Conservation (phyloP, 2,888 invertebrate genomes). For the Polymixis flavicincta region DNA sequence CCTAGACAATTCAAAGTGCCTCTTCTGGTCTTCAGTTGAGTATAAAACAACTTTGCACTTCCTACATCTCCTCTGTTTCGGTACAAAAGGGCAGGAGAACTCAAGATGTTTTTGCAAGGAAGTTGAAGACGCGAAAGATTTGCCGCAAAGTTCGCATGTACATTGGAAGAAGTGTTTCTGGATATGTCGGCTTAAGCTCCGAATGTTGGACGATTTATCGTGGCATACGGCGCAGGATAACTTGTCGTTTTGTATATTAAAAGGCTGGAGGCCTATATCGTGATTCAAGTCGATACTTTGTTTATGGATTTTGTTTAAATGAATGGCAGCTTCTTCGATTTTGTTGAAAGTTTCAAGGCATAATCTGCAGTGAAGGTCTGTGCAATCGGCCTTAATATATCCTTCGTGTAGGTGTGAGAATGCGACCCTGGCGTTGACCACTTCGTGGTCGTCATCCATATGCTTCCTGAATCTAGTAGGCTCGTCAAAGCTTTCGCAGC, state of each 20-base stretch:
- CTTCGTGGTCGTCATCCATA: slow-evolving; percentile 69
- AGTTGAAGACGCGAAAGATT: slow-evolving; percentile 75
- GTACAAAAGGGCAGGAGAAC: slow-evolving; percentile 62
- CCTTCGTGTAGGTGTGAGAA: slow-evolving; percentile 68
- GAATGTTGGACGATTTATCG: slow-evolving; percentile 71
- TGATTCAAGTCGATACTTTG: slow-evolving; percentile 69
- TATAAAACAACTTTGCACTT: slow-evolving; percentile 74
- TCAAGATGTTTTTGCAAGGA: slow-evolving; percentile 73
- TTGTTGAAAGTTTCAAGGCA: slow-evolving; percentile 70
- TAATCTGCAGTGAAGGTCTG: slow-evolving; percentile 76
- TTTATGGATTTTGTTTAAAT: slow-evolving; percentile 72
- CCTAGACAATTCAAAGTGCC: slow-evolving; percentile 67
- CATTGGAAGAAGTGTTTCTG: slow-evolving; percentile 78
- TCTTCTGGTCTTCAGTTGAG: slow-evolving; percentile 73
- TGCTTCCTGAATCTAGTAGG: slow-evolving; percentile 69
- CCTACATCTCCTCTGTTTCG: slow-evolving; percentile 75
- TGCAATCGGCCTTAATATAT: slow-evolving; percentile 77
- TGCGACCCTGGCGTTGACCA: slow-evolving; percentile 62
- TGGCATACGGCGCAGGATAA: slow-evolving; percentile 77
- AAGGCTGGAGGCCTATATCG: slow-evolving; percentile 79
- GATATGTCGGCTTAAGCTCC: slow-evolving; percentile 78
- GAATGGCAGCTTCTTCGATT: slow-evolving; percentile 70
- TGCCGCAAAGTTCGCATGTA: slow-evolving; percentile 81
- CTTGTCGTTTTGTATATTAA: slow-evolving; percentile 70
- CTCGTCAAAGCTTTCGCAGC: slow-evolving; percentile 76